Conservation (phyloP, 2,888 invertebrate genomes). For the Drosophila meridiana region DNA sequence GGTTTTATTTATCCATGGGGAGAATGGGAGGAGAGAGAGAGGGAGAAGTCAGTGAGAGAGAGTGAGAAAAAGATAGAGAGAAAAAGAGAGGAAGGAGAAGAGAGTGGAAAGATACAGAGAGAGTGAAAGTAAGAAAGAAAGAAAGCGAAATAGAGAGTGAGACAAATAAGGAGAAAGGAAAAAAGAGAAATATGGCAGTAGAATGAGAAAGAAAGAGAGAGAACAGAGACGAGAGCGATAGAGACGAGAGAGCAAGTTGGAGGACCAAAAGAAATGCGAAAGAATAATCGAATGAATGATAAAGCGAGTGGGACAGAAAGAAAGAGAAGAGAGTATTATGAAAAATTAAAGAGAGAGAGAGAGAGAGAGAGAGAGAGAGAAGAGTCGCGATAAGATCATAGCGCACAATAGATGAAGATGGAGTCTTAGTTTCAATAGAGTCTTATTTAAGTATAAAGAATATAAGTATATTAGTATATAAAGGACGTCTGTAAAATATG, state of each 20-base stretch:
- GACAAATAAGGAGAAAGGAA: neutral
- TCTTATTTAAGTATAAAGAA: too few relatives aligned
- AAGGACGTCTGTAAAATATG: neutral
- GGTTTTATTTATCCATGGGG: neutral
- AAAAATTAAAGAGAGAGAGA: neutral
- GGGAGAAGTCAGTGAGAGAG: neutral
- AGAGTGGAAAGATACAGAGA: neutral
- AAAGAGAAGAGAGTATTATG: too few relatives aligned
- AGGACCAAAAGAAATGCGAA: too few relatives aligned
- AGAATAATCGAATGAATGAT: too few relatives aligned
- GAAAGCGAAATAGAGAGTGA: neutral
- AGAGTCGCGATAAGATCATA: neutral
- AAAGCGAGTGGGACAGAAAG: too few relatives aligned
- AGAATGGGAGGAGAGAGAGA: neutral
- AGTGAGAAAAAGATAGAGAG: neutral
- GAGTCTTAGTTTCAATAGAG: neutral
- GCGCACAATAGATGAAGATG: too few relatives aligned
- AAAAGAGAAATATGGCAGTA: neutral
- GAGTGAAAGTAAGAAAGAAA: neutral
- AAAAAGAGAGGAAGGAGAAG: neutral
- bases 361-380: neutral
- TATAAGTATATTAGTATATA: neutral
- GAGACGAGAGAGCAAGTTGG: too few relatives aligned
- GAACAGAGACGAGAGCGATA: neutral
- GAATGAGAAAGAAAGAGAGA: neutral